Evolutionary conservation across 2,113 vertebrate genomes (phyloP).

Genomic region (Nannospalax galili): DNA sequence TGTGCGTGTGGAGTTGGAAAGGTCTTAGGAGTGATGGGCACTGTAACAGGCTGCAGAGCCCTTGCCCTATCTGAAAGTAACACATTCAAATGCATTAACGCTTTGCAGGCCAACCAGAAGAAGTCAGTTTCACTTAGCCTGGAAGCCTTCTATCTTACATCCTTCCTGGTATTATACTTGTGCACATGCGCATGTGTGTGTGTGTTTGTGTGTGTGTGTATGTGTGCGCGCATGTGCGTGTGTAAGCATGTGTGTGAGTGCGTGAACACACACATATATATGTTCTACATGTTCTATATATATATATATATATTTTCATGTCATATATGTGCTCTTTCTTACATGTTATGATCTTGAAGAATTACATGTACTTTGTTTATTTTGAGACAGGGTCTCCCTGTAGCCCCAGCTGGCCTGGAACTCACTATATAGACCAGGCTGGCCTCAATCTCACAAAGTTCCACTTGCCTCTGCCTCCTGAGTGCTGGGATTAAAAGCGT

Average conservation of each 20-base stretch:
- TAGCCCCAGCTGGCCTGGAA: too few relatives aligned
- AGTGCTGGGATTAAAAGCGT: too few relatives aligned
- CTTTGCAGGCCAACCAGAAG: not conserved
- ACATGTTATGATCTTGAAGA: not conserved
- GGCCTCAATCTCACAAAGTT: too few relatives aligned
- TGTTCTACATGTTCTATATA: not conserved
- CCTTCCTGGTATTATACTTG: not conserved
- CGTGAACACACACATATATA: fast-evolving
- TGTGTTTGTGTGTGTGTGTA: not conserved
- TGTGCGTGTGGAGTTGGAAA: not conserved
- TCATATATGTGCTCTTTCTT: not conserved
- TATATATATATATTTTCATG: not conserved
- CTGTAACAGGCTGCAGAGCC: fast-evolving
- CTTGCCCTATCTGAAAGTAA: not conserved
- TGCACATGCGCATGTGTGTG: too few relatives aligned
- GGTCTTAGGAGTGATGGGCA: fast-evolving
- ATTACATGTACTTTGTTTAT: not conserved
- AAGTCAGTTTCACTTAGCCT: fast-evolving
- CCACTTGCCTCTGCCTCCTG: too few relatives aligned
- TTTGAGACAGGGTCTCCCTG: too few relatives aligned
- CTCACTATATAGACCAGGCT: too few relatives aligned
- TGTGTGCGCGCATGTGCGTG: too few relatives aligned
- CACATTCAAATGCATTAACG: too few relatives aligned
- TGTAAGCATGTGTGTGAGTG: too few relatives aligned
- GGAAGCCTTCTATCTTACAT: not conserved